Evolutionary conservation across 2,113 vertebrate species (phyloP).

Genomic region (Cyanoramphus novaezelandiae): DNA sequence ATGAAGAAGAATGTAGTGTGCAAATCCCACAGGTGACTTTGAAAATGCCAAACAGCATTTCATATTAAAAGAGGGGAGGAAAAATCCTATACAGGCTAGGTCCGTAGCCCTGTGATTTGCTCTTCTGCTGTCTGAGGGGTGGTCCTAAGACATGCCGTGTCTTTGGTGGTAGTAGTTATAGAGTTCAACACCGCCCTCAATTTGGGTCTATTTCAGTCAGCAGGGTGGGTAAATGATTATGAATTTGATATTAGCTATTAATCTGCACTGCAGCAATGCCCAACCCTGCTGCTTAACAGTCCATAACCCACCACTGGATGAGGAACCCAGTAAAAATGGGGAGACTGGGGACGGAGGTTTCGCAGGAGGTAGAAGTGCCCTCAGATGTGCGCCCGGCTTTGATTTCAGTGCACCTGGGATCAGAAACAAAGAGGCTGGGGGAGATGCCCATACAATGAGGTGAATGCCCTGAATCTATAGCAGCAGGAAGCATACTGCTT

Average conservation of each 20-base stretch:
- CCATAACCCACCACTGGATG: background rate
- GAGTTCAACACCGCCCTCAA: background rate
- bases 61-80: background rate
- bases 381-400: background rate
- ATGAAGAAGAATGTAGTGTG: background rate
- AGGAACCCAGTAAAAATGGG: background rate
- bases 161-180: background rate
- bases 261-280: background rate
- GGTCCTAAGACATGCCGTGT: fast-evolving
- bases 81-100: background rate
- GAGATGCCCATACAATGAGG: background rate
- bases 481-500: background rate
- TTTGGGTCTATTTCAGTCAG: fast-evolving
- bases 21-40: background rate
- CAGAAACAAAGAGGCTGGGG: background rate
- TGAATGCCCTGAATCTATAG: background rate
- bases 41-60: background rate
- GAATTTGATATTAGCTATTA: background rate
- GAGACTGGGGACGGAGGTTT: background rate
- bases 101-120: background rate
- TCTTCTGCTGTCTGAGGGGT: background rate
- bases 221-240: background rate
- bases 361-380: background rate
- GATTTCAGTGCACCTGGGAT: background rate
- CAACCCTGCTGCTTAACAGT: background rate